Conservation (phyloP, 2,113 vertebrate genomes). For the Sialia sialis region DNA sequence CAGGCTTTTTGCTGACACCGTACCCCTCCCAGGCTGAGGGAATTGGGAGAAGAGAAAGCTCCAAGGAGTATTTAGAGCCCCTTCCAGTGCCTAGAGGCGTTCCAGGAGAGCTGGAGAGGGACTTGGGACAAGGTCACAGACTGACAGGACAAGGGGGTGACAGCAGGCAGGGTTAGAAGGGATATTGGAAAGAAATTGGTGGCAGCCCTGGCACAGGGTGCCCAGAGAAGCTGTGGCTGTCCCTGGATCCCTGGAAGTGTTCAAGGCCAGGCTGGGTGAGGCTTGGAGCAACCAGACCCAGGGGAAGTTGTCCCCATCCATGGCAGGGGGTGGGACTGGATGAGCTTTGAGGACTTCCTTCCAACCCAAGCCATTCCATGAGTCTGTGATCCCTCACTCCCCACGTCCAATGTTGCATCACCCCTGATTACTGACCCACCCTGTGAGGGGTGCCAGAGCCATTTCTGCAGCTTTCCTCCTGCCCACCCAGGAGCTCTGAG, state of each 20-base stretch:
- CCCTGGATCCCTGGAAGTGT: not conserved
- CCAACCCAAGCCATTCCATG: not conserved
- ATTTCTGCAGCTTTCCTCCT: not conserved
- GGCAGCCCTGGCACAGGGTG: not conserved
- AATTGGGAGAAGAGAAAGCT: not conserved
- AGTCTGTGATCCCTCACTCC: not conserved
- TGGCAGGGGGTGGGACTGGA: not conserved
- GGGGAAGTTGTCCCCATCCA: not conserved
- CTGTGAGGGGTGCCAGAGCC: not conserved
- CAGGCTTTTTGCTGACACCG: not conserved
- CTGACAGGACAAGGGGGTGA: not conserved
- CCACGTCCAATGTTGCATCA: rapidly evolving
- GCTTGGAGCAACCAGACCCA: not conserved
- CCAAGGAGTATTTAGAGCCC: not conserved
- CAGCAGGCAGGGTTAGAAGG: not conserved
- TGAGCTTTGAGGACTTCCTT: not conserved
- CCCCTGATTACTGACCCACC: not conserved
- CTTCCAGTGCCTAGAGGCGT: not conserved
- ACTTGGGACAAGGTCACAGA: not conserved
- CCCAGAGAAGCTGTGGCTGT: not conserved
- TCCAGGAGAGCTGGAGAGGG: not conserved
- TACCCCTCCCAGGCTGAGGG: not conserved
- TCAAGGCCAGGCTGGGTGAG: rapidly evolving
- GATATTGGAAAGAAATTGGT: not conserved
- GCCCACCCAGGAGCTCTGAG: not conserved